Conservation (phyloP, 2,888 invertebrate genomes). For the Apotomis turbidana region DNA sequence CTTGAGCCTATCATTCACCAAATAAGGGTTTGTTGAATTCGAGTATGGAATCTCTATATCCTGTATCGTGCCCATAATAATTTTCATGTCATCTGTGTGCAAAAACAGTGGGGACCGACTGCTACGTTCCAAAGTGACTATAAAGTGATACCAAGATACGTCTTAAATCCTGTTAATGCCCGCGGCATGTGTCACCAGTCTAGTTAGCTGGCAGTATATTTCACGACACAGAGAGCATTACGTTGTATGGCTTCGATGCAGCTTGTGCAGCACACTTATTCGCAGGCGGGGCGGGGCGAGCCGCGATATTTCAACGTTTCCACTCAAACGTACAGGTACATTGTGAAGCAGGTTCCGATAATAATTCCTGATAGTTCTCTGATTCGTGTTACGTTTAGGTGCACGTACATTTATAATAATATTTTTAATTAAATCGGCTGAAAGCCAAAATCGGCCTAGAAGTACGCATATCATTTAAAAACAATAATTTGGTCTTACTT, state of each 20-base stretch:
- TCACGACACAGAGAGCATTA: conserved; percentile 23
- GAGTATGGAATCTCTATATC: too few species aligned
- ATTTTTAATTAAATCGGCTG: too few species aligned
- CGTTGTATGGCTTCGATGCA: conserved; percentile 47
- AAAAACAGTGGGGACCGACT: too few species aligned
- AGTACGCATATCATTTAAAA: too few species aligned
- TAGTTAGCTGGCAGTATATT: conserved; percentile 19
- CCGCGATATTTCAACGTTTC: conserved; percentile 51
- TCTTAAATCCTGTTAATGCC: conserved; percentile 12
- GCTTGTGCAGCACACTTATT: conserved; percentile 50
- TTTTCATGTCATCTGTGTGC: too few species aligned
- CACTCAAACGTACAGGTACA: conserved; percentile 23
- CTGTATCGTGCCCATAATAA: too few species aligned
- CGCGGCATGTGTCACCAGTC: background rate
- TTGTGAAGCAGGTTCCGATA: background rate
- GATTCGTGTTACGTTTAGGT: background rate
- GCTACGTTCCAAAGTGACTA: background rate
- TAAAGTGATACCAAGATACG: conserved; percentile 1
- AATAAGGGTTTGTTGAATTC: too few species aligned
- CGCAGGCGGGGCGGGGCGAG: conserved; percentile 55
- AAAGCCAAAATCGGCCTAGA: too few species aligned
- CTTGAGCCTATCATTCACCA: too few species aligned
- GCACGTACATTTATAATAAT: too few species aligned
- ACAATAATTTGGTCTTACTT: too few species aligned
- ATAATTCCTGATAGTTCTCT: background rate